Conservation (phyloP, 2,888 invertebrate species). For the Agrilus mali region DNA sequence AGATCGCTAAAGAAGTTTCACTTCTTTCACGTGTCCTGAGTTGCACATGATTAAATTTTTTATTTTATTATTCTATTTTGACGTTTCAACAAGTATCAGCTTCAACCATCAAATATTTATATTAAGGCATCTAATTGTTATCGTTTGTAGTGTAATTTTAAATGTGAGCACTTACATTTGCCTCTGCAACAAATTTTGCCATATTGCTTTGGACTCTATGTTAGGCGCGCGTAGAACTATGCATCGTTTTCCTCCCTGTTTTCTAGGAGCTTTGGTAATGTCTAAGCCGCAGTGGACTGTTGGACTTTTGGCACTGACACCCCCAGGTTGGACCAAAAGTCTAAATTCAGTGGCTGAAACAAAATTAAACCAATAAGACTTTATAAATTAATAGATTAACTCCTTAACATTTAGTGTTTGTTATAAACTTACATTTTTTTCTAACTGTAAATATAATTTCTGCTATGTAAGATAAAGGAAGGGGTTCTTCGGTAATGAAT, state of each 20-base stretch:
- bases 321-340: conserved; percentile 56
- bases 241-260: conserved; percentile 51
- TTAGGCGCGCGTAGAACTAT: conserved; percentile 69
- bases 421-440: conserved; percentile 53
- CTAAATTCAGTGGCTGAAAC: conserved; percentile 71
- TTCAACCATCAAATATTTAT: too few relatives aligned
- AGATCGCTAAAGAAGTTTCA: too few relatives aligned
- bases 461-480: conserved; percentile 62
- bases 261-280: conserved; percentile 47
- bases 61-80: too few relatives aligned
- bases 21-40: too few relatives aligned
- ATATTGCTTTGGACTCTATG: conserved; percentile 74
- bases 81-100: too few relatives aligned
- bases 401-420: not conserved
- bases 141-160: not conserved
- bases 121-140: too few relatives aligned
- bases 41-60: too few relatives aligned
- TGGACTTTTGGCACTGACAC: conserved; percentile 53
- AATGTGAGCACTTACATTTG: conserved; percentile 58
- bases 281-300: conserved; percentile 62
- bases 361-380: not conserved
- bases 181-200: conserved; percentile 77
- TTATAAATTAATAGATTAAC: conserved; percentile 1
- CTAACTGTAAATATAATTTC: conserved; percentile 78
- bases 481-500: conserved; percentile 78